Conservation (phyloP, 2,888 invertebrate species). For the Phyllotreta striolata region DNA sequence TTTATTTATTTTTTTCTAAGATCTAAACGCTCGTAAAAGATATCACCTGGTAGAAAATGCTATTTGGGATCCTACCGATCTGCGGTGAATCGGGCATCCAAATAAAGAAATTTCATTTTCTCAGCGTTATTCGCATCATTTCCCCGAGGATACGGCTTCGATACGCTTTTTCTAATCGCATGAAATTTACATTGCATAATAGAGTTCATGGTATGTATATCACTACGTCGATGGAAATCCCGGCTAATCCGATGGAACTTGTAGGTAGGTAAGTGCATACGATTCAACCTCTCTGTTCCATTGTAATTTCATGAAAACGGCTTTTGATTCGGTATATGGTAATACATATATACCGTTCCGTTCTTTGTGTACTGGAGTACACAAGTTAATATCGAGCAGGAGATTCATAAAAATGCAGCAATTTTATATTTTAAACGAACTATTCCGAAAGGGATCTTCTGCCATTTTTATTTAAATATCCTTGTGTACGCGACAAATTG, state of each 20-base stretch:
- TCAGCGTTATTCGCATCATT: conserved; percentile 28
- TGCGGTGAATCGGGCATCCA: conserved; percentile 11
- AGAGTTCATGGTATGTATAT: conserved; percentile 26
- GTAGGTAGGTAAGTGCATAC: conserved; percentile 4
- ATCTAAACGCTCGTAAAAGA: not conserved
- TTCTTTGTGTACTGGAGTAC: too few species aligned
- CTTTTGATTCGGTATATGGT: too few species aligned
- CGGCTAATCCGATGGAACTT: conserved; percentile 7
- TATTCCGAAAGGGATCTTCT: not conserved
- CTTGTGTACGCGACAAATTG: conserved; percentile 21
- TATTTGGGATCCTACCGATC: not conserved
- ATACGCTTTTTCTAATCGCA: conserved; percentile 34
- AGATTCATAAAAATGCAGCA: too few species aligned
- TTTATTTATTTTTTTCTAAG: not conserved
- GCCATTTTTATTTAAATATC: conserved; percentile 7
- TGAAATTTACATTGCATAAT: conserved; percentile 40
- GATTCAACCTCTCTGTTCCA: too few species aligned
- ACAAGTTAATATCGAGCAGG: too few species aligned
- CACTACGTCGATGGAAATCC: conserved; percentile 31
- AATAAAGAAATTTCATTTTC: conserved; percentile 32
- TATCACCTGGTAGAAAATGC: not conserved
- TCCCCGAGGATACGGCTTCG: conserved; percentile 24
- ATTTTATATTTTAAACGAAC: too few species aligned
- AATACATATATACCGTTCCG: too few species aligned
- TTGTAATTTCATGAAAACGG: too few species aligned